These are phyloP conservation scores for Prionailurus bengalensis DNA, from an alignment of 2,113 vertebrate genomes.

Conservation along the genomic window DNA sequence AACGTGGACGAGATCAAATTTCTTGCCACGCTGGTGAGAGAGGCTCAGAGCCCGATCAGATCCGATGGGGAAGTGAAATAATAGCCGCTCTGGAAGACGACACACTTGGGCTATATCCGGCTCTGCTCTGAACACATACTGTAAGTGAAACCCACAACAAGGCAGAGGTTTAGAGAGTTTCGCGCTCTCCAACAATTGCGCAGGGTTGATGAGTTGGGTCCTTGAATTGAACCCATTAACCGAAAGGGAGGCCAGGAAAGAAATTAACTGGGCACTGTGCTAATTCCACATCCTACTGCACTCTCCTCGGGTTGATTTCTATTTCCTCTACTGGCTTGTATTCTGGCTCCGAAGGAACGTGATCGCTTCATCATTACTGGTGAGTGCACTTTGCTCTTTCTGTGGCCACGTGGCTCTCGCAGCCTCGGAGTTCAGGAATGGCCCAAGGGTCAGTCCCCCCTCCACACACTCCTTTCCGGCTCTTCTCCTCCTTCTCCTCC, in stretches of 20 bases:
- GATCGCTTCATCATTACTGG: not conserved
- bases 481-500: no score
- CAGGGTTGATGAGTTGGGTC: conserved; percentile 64
- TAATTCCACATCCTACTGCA: conserved; percentile 9
- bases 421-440: not conserved
- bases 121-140: not conserved
- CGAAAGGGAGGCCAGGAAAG: conserved; percentile 3
- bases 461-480: not conserved
- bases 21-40: not conserved
- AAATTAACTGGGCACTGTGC: not conserved
- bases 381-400: not conserved
- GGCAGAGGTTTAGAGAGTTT: not conserved
- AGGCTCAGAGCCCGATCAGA: not conserved
- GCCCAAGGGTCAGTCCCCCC: not conserved
- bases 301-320: conserved; percentile 28
- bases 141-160: not conserved
- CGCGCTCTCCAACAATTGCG: conserved; percentile 1
- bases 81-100: not conserved
- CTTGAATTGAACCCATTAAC: conserved; percentile 57
- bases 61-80: not conserved
- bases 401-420: not conserved
- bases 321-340: not conserved
- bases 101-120: not conserved
- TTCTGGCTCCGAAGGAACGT: not conserved
- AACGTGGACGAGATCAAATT: not conserved